Base-by-base conservation (phyloP, 2,797 vertebrate species). In the Coilia nasus region DNA sequence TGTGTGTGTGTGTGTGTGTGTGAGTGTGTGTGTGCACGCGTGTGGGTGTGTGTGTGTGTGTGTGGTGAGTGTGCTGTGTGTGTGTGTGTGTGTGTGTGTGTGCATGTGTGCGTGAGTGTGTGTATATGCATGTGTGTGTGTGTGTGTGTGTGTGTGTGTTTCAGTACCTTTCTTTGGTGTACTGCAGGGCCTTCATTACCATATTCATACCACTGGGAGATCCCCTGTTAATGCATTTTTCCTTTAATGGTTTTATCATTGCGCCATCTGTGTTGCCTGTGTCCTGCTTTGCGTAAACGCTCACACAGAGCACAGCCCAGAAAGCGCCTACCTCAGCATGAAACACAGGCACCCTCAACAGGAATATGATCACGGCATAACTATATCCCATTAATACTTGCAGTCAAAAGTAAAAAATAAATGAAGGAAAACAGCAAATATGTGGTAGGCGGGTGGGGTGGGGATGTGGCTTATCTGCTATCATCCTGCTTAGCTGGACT, bases 81-180 rank as follows among this genome's bases (percentile, higher is more conserved):
- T 10, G 10, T 47, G 46, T 47, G 10, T 3, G 4, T 47, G 10
- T 47, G 46, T 47, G n/a, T n/a, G n/a, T 59, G 46, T 35, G 21
- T 28, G 19, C 7, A 4, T 23, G n/a, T 59, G 81, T 57, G 15
- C 57, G 50, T 21, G 14, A 57, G 23, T 83, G 83, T 83, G 14
- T 83, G 15, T 84, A 85, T 19, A 0, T 62, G 84, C 54, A 3
- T 81, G 21, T 54, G 23, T 41, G n/a, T 62, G 35, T 62, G 31
- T 78, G 17, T 86, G 35, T 9, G 19, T 56, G 88, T 90, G 89
- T 83, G 83, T 41, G 80, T 86, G 81, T 87, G 87, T 19, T 75
- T 19, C 67, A 75, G 31, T 75, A 1, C 14, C 28, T 28, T 28
- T 17, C 14, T 15, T 41, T 35, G 28, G 4, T 78, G 31, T 41